These are phyloP conservation scores for Promerops cafer DNA, from an alignment of 2,113 vertebrate species.

Conservation along the genomic window DNA sequence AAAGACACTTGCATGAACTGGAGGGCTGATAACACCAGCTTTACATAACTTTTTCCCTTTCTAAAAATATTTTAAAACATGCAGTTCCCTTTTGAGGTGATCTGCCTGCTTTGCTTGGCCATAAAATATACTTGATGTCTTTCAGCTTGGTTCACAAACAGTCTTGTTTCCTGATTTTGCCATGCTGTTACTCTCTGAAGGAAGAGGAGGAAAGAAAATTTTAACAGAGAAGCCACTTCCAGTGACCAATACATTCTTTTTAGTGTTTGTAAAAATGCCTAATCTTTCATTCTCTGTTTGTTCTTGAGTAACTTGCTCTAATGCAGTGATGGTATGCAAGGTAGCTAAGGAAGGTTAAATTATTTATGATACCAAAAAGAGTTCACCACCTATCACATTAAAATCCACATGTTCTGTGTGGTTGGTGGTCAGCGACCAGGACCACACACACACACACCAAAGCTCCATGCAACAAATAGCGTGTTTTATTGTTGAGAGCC, in stretches of 20 bases:
- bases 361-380: neutral
- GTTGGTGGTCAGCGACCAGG: too few species aligned
- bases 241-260: neutral
- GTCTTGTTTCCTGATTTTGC: neutral
- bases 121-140: neutral
- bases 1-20: neutral
- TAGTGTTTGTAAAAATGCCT: neutral
- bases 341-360: neutral
- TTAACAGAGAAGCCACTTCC: neutral
- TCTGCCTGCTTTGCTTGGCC: neutral
- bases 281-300: neutral
- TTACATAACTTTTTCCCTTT: neutral
- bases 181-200: neutral
- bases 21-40: neutral
- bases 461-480: too few species aligned
- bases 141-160: neutral
- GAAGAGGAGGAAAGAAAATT: neutral
- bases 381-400: too few species aligned
- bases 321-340: neutral
- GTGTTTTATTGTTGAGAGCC: too few species aligned
- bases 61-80: neutral
- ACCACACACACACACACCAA: too few species aligned
- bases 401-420: too few species aligned
- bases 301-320: neutral
- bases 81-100: neutral